A percentile compares a stretch with the other conserved stretches of the same genome.
These are phyloP conservation scores for Psilopogon haemacephalus DNA, from an alignment of 2,113 vertebrate genomes.

Conservation along the genomic window DNA sequence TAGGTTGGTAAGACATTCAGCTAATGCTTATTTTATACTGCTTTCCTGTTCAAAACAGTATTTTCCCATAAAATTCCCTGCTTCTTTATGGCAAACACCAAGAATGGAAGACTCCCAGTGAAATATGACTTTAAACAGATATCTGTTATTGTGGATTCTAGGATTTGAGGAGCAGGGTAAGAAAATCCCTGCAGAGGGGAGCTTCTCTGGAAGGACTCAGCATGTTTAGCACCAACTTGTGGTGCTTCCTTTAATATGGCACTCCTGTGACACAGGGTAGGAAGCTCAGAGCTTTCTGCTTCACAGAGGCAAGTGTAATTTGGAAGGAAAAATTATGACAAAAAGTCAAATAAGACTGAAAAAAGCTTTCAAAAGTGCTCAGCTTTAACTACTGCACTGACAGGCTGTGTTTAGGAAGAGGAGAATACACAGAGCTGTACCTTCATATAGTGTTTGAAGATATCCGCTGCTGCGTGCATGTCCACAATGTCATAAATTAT, in stretches of 20 bases:
- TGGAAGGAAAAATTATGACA: background rate
- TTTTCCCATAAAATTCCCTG: background rate
- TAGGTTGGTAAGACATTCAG: background rate
- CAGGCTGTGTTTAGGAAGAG: background rate
- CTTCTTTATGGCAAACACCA: background rate
- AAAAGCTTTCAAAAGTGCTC: background rate
- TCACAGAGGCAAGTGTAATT: background rate
- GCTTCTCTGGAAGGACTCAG: background rate
- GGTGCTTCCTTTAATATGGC: background rate
- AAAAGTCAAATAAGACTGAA: background rate
- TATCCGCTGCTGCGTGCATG: constrained; percentile 98
- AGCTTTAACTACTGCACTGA: background rate
- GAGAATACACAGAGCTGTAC: constrained; percentile 67
- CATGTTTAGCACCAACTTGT: background rate
- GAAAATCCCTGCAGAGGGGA: background rate
- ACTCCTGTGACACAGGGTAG: background rate
- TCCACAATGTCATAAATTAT: constrained; percentile 99
- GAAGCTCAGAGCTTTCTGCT: background rate
- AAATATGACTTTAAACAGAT: background rate
- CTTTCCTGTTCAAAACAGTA: background rate
- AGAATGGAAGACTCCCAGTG: background rate
- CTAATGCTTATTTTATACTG: background rate
- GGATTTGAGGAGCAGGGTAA: background rate
- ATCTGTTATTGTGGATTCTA: background rate
- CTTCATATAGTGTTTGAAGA: constrained; percentile 99